Base-by-base conservation (phyloP, 2,797 vertebrate species). In the Hyperoplus immaculatus region DNA sequence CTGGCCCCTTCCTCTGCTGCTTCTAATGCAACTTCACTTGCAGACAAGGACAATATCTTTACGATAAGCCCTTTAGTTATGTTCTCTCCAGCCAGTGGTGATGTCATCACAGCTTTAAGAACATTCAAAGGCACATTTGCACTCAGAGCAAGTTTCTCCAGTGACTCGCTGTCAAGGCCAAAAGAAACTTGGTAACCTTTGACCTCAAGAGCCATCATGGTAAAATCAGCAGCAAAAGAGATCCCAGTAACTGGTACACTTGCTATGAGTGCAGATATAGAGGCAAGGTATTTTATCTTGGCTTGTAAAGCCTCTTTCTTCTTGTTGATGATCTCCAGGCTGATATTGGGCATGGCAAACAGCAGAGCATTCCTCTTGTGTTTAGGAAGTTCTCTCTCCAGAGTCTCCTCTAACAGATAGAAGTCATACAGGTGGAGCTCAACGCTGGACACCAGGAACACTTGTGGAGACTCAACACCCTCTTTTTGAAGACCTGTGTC, bases 361-460 rank as follows among this genome's bases (percentile, higher is more conserved):
- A 55, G 59, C 12, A 86, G 18, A 59, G 1, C 68, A 4, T 71
- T 0, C 7, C 8, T 66, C 60, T 73, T 64, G 43, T 43, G 67
- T 21, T 2, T 11, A 63, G 81, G 68, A 60, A 77, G 61, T 0
- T 84, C 46, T 41, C 3, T 29, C 49, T 71, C 60, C 4, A 83
- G n/a, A 3, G 57, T 59, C 14, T 59, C 57, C 16, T 3, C 8
- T 2, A 59, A 3, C 8, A n/a, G 57, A 59, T 7, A 16, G 57
- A 59, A 59, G 10, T 42, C 57, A 59, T 42, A 59, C 3, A 59
- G 57, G 39, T 42, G 39, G 15, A 59, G 57, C 7, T 59, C 8
- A 42, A 42, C n/a, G 39, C 15, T 59, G 57, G 57, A 59, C 70
- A 95, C 81, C 0, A 95, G 90, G 89, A 96, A 96, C 67, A 95